Evolutionary conservation across 2,113 vertebrate genomes (phyloP).

Genomic region (Hemiprocne comata): DNA sequence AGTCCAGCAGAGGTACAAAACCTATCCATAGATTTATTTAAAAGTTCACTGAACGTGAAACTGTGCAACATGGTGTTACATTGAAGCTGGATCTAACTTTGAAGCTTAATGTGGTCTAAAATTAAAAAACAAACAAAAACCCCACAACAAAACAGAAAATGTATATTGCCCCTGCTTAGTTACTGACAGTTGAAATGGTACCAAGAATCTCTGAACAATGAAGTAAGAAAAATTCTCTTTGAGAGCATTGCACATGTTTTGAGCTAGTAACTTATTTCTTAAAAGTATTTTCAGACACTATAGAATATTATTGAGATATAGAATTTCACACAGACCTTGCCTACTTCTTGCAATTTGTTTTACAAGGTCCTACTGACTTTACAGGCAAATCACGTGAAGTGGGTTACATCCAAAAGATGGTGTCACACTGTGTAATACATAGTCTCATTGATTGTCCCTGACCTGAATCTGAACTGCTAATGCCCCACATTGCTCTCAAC

Average conservation of each 20-base stretch:
- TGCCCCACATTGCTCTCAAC: not conserved
- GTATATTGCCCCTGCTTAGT: not conserved
- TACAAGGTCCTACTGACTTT: not conserved
- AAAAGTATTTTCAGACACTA: not conserved
- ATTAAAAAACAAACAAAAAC: not conserved
- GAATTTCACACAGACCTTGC: not conserved
- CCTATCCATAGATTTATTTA: not conserved
- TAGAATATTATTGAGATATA: not conserved
- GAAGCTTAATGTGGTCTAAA: not conserved
- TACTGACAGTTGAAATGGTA: not conserved
- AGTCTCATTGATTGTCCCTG: not conserved
- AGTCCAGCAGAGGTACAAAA: not conserved
- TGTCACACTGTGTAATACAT: not conserved
- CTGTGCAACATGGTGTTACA: not conserved
- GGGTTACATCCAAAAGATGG: not conserved
- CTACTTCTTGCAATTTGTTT: not conserved
- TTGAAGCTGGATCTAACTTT: not conserved
- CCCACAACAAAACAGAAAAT: too few relatives aligned
- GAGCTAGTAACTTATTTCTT: not conserved
- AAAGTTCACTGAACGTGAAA: not conserved
- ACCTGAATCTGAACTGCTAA: not conserved
- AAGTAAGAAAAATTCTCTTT: not conserved
- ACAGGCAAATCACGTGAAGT: not conserved
- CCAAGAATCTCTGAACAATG: not conserved
- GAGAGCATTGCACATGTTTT: not conserved